Evolutionary conservation across 2,888 invertebrate species (phyloP), one percentile per base, ranked within the genome.

Genomic region (Endotricha flammealis): DNA sequence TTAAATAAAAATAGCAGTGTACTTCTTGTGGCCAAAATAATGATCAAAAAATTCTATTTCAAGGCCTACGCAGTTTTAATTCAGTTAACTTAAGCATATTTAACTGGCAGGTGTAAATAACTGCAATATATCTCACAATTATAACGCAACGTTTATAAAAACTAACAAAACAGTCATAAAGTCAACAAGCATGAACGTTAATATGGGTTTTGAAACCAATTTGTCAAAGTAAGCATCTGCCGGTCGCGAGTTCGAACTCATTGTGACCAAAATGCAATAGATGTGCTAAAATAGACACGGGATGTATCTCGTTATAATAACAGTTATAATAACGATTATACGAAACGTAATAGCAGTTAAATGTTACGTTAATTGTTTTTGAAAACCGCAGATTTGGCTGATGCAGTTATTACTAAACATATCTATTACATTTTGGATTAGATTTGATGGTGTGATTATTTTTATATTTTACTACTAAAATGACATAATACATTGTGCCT

Each of bases 211-310:
- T 57, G 47, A 42, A 8, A 24, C 33, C 50, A 59, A 57, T 64
- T 53, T 57, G 50, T 56, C 53, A 53, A 48, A 41, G 38, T 10
- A 25, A 35, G 48, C 70, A 70, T 69, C 68, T 69, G 69, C 59
- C 52, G 46, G 46, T 44, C 34, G 42, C 34, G 35, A 44, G 54
- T 64, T 57, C 53, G 53, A 58, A 38, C 16, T 11, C 20, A 20
- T 20, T 20, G 20, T 20, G 20, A 20, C 20, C 20, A n/a, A 20
- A 16, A 20, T 20, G 6, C 20, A n/a, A 6, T 20, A 20, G n/a
- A 20, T 20, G 20, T 20, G 20, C 20, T 2, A 20, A 20, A 7
- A 20, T 20, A 20, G 20, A n/a, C 20, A 20, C n/a, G 20, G 3
- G 20, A 20, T 6, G 20, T 20, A 20, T 8, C 20, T 2, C 2